These are phyloP conservation scores for Brachypalpus laphriformis DNA, from an alignment of 2,888 invertebrate genomes.

Conservation along the genomic window DNA sequence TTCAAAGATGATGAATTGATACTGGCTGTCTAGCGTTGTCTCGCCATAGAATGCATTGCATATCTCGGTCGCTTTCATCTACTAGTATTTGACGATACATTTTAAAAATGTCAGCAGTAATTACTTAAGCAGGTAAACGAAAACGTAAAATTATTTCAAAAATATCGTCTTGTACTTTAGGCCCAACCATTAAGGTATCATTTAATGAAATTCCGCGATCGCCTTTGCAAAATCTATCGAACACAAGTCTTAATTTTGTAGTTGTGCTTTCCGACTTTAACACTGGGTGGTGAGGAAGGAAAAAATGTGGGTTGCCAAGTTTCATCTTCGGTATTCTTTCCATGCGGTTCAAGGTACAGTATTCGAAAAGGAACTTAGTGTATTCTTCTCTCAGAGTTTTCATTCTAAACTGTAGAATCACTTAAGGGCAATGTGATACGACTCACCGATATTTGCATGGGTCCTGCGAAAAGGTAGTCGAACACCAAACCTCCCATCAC, in stretches of 20 bases:
- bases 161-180: not conserved
- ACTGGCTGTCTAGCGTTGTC: too few species aligned
- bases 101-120: not conserved
- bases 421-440: not conserved
- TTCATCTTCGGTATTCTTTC: too few species aligned
- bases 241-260: not conserved
- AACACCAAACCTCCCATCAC: not conserved
- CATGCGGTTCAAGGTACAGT: not conserved
- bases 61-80: too few species aligned
- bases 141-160: not conserved
- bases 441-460: constrained; percentile 3
- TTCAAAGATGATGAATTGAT: too few species aligned
- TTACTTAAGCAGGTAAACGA: not conserved
- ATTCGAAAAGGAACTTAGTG: not conserved
- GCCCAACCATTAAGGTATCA: not conserved
- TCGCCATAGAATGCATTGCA: too few species aligned
- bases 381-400: not conserved
- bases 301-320: too few species aligned
- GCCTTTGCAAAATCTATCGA: not conserved
- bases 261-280: not conserved
- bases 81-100: not conserved
- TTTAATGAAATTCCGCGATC: not conserved
- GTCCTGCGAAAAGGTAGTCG: not conserved
- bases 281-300: too few species aligned
- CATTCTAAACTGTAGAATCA: not conserved